Base-by-base conservation (phyloP, 2,888 invertebrate genomes). In the Parnassius mnemosyne region DNA sequence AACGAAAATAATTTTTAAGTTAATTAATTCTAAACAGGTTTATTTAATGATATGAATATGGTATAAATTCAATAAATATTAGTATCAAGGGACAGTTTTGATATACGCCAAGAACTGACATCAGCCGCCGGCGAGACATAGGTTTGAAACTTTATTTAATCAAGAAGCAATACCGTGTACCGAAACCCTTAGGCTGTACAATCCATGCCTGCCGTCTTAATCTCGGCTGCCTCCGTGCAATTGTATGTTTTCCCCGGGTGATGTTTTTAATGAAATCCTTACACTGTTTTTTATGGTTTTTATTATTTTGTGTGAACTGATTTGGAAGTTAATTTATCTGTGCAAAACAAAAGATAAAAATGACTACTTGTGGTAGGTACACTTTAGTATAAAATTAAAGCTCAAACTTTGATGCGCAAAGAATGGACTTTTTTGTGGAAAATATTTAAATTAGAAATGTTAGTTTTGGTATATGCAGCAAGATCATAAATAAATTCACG, bases 121-220 rank as follows among this genome's bases (percentile, higher is more conserved):
- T 61, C 63, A 64, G 84, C 88, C 85, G 76, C 78, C 74, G 87
- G 88, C 87, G 56, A 83, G 89, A 87, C 85, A 72, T 79, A 66
- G 68, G 71, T 76, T 72, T 87, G 89, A 88, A 87, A 84, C 83
- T 90, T 89, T 90, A 90, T 91, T 91, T 91, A 90, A 91, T 90
- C 89, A 90, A 86, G 49, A 49, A 86, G 72, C 78, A 72, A 78
- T 80, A 79, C 80, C 78, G 75, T 70, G 71, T 68, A 69, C 73
- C 65, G 58, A 57, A 61, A 71, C 77, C 86, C 85, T 53, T 66
- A 16, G 86, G 85, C 79, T 54, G 66, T 67, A 66, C 67, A 84
- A 84, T 85, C 78, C 79, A 73, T 75, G 73, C 71, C 83, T 85
- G 82, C 85, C 79, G 81, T 87, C 90, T 89, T 89, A 89, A 91